Percentiles rank a stretch among this genome's conserved stretches.
These are phyloP conservation scores for Pissodes strobi DNA, from an alignment of 1,140 invertebrate species.

Conservation along the genomic window DNA sequence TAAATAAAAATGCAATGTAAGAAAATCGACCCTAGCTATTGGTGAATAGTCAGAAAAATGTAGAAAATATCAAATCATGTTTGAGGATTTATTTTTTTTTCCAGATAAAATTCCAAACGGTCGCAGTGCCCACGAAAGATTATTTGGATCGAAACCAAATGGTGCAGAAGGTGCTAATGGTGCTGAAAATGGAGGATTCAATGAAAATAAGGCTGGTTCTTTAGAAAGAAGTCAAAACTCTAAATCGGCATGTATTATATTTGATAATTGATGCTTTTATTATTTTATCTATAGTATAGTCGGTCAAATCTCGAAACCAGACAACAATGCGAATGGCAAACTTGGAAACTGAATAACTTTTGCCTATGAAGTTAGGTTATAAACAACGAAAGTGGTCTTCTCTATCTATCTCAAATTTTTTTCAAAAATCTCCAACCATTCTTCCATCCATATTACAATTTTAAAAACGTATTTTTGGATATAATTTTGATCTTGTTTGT, in stretches of 20 bases:
- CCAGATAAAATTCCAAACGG: conserved; percentile 36
- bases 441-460: too few species aligned
- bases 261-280: too few species aligned
- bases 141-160: conserved; percentile 61
- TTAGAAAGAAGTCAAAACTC: conserved; percentile 62
- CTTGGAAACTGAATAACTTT: too few species aligned
- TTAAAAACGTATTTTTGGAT: too few species aligned
- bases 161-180: conserved; percentile 35
- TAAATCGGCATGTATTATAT: conserved; percentile 60
- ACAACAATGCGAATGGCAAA: too few species aligned
- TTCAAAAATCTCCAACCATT: too few species aligned
- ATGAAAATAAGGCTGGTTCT: conserved; percentile 54
- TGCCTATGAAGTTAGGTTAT: too few species aligned
- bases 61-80: background rate
- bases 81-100: background rate
- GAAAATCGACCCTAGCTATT: background rate
- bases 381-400: too few species aligned
- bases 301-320: too few species aligned
- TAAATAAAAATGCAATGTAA: background rate
- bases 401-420: too few species aligned
- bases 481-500: too few species aligned
- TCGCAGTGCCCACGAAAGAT: conserved; percentile 62
- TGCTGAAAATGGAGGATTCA: conserved; percentile 32
- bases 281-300: too few species aligned
- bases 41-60: conserved; percentile 15